A percentile compares a stretch with the other conserved stretches of the same genome.
These are phyloP conservation scores for Hypotaenidia philippensis DNA, from an alignment of 2,797 vertebrate genomes.

Conservation along the genomic window DNA sequence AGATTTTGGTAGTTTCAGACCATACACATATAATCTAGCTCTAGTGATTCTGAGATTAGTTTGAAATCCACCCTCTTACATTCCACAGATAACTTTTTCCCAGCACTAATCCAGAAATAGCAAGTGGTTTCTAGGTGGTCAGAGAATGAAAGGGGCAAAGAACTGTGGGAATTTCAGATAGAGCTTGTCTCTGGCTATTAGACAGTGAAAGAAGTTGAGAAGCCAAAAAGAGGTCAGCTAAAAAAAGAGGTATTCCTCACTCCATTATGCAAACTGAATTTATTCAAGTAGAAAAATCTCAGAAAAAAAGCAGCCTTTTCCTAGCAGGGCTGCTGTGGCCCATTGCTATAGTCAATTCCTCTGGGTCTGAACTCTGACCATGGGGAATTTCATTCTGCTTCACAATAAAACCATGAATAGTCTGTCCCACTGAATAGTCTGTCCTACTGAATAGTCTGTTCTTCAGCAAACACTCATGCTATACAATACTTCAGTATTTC, in stretches of 20 bases:
- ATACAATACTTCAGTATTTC: background rate
- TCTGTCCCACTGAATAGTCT: background rate
- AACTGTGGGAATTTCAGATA: conserved; percentile 43
- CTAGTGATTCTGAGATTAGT: background rate
- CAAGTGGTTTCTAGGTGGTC: conserved; percentile 37
- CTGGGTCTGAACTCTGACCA: background rate
- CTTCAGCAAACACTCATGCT: background rate
- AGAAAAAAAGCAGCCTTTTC: background rate
- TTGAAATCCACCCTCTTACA: background rate
- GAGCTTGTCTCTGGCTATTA: conserved; percentile 45
- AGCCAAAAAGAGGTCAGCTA: conserved; percentile 63
- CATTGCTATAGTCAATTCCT: background rate
- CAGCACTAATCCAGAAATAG: conserved; percentile 51
- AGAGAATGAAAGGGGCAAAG: conserved; percentile 1
- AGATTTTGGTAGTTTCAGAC: background rate
- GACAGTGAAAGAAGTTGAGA: conserved; percentile 55
- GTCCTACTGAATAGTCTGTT: background rate
- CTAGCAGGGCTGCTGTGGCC: background rate
- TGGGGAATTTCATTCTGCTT: background rate
- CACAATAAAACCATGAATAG: background rate
- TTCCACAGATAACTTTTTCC: background rate
- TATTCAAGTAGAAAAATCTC: conserved; percentile 39
- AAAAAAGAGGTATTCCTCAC: conserved; percentile 57
- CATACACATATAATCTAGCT: background rate
- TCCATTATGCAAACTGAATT: conserved; percentile 50